Base-by-base conservation (phyloP, 2,888 invertebrate genomes). In the Crematogaster levior region DNA sequence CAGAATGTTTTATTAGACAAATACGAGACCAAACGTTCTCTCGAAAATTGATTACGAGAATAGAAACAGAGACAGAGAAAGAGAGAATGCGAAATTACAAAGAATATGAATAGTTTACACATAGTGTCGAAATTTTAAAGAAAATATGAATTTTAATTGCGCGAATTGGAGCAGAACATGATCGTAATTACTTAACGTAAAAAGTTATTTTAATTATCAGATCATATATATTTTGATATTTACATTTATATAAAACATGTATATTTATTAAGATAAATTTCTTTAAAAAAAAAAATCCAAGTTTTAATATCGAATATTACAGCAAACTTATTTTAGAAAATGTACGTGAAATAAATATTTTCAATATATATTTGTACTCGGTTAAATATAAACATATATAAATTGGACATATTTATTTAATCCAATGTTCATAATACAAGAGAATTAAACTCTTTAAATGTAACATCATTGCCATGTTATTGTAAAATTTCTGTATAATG, bases 11-110 rank as follows among this genome's bases (percentile, higher is more conserved):
- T 66, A 40, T 53, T 66, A 51, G 66, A 37, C 27, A 66, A 75
- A 51, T 51, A 75, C 51, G 40, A n/a, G n/a, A 53, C 53, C 51
- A 27, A 75, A 21, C 40, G 51, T 53, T 53, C n/a, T 27, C 24
- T 65, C 27, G 27, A 66, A 66, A 66, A 30, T 65, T 21, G 10
- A 18, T 40, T 4, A 21, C 18, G 9, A 18, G 10, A 63, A 63
- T 7, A 9, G 43, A 63, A 4, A 27, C 21, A 10, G 18, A 34
- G 60, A 34, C 27, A 27, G 24, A 5, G 9, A 40, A 2, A 24
- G 12, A 21, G 30, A 40, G n/a, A 60, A 30, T 18, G 30, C 27
- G 18, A 6, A 65, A 65, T 73, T 27, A 18, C 21, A 15, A 73
- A 46, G 21, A 21, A 30, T 43, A 9, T 18, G 24, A 43, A 58